phyloP scores from a whole-genome alignment of 2,797 vertebrate genomes.

The Fratercula arctica region DNA sequence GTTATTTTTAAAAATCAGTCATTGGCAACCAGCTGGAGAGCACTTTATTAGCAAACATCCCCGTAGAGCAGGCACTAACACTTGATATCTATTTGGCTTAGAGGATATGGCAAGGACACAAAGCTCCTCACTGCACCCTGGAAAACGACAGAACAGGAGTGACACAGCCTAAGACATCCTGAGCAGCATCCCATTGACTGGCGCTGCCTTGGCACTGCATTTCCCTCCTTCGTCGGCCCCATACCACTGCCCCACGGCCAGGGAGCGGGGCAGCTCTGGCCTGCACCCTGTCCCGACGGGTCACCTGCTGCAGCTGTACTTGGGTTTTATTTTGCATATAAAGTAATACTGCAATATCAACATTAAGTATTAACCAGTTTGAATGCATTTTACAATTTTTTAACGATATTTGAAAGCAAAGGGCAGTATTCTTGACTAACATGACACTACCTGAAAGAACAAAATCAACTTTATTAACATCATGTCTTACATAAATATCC shows the following conservation, averaged over 20 bases:
- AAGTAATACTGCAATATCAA: neutral
- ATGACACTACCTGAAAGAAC: neutral
- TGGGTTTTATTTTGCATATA: neutral
- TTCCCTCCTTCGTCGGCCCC: neutral
- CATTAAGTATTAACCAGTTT: neutral
- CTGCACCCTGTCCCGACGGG: neutral
- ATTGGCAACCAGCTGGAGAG: neutral
- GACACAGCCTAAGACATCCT: neutral
- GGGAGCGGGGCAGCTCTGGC: fast-evolving
- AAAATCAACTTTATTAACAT: neutral
- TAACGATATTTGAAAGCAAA: neutral
- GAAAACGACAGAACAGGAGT: neutral
- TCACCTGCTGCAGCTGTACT: neutral
- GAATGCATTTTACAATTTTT: neutral
- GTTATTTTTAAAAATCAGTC: constrained; percentile 20
- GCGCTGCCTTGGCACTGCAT: neutral
- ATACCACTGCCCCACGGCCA: neutral
- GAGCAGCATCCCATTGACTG: neutral
- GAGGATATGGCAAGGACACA: constrained; percentile 13
- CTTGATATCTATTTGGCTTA: neutral
- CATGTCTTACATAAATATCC: neutral
- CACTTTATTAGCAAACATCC: neutral
- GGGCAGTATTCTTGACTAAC: neutral
- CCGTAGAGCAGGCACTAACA: neutral
- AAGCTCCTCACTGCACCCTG: neutral